Conservation (phyloP, 2,797 vertebrate species). For the Enteromius argenteus region DNA sequence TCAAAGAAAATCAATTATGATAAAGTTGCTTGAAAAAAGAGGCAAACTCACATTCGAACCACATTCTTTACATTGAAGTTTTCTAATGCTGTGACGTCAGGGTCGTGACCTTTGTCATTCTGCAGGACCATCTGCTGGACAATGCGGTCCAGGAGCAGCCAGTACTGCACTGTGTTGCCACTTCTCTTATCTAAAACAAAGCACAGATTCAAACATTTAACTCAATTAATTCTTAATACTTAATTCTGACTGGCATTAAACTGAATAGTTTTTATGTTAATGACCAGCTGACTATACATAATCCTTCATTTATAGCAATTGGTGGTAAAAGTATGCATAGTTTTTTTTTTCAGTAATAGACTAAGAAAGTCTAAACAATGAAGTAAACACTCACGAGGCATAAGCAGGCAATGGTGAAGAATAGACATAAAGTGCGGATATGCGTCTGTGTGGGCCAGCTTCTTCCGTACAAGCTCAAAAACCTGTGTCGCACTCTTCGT, state of each 20-base stretch:
- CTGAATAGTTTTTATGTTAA: not conserved
- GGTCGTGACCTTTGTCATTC: slow-evolving; percentile 97
- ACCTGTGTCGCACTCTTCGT: slow-evolving; percentile 97
- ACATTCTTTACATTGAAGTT: slow-evolving; percentile 99
- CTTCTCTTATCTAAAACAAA: slow-evolving; percentile 89
- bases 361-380: not conserved
- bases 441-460: slow-evolving; percentile 94
- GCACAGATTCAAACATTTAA: not conserved
- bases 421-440: slow-evolving; percentile 99
- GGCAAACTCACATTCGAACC: slow-evolving; percentile 91
- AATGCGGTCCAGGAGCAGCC: slow-evolving; percentile 96
- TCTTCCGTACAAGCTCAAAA: slow-evolving; percentile 96
- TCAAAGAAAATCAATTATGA: not conserved
- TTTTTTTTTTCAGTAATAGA: not conserved
- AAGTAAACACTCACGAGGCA: slow-evolving; percentile 90
- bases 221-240: not conserved
- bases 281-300: not conserved
- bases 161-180: slow-evolving; percentile 98
- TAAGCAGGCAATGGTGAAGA: slow-evolving; percentile 98
- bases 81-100: slow-evolving; percentile 93
- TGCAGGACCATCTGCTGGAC: slow-evolving; percentile 98
- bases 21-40: not conserved
- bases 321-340: not conserved
- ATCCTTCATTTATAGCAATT: not conserved
- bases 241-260: not conserved